Evolutionary conservation across 2,113 vertebrate species (phyloP), one percentile per base, ranked within the genome.

Genomic region (Neopipo cinnamomea): DNA sequence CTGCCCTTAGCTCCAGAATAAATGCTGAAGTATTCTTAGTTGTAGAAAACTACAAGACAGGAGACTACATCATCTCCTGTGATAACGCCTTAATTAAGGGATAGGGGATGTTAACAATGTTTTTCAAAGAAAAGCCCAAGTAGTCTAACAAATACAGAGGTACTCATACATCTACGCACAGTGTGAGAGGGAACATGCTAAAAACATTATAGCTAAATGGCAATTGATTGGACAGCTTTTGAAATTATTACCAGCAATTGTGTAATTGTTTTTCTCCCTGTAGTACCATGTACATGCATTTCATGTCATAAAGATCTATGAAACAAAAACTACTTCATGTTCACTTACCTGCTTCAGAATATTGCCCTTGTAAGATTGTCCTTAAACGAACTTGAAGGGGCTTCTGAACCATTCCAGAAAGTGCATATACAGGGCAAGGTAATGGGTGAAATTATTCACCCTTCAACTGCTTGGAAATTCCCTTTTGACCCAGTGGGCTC

Each of bases 161-260:
- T 47, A 27, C 22, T 65, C n/a, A 6, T 49, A 58, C 20, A 10
- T 44, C 30, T 44, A 39, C 0, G 0, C 8, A 21, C 3, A 37
- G 4, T 7, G 12, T 53, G 31, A 65, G 17, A 90, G 30, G n/a
- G 14, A 84, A 70, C 4, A 5, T 37, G 44, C 22, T 66, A 61
- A 85, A 85, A 75, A 72, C 79, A 11, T 35, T 35, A 35, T 2
- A 61, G 21, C 25, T 65, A 17, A 42, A 66, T 9, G 13, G 12
- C 12, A 91, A 80, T 6, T 56, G 37, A 65, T 68, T 52, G 41
- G 41, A 70, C 3, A 8, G 5, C 11, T 63, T 92, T 66, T 81
- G 25, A 55, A 91, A 81, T 46, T 31, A 25, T 25, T 74, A 39
- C 19, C 35, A 80, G 30, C 39, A 90, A 50, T 19, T 35, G 39